Evolutionary conservation across 1,140 invertebrate genomes (phyloP).

Genomic region (Bombus soroeensis): DNA sequence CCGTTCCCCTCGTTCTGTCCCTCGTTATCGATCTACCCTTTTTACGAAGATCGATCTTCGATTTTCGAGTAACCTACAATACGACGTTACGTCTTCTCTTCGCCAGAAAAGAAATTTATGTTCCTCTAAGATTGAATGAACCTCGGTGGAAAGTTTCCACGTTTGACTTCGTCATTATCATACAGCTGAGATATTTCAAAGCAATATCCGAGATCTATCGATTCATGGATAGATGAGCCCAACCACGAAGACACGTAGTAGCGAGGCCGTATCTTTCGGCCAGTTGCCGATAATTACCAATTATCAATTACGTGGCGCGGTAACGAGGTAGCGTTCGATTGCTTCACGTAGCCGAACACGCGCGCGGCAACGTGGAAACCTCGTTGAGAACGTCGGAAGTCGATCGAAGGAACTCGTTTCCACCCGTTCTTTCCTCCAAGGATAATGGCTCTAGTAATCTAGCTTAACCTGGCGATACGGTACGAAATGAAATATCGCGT

Average conservation of each 20-base stretch:
- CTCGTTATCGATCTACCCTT: conserved; percentile 3
- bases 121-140: background rate
- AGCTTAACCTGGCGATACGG: conserved; percentile 44
- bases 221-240: background rate
- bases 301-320: conserved; percentile 53
- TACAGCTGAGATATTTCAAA: background rate
- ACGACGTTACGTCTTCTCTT: background rate
- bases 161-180: background rate
- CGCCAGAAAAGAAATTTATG: background rate
- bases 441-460: conserved; percentile 60
- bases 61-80: background rate
- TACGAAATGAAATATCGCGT: conserved; percentile 53
- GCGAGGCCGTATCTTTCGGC: conserved; percentile 30
- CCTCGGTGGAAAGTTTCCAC: background rate
- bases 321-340: conserved; percentile 59
- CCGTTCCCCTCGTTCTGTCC: background rate
- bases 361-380: conserved; percentile 43
- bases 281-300: conserved; percentile 57
- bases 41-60: background rate
- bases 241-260: conserved; percentile 30
- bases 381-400: conserved; percentile 51
- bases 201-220: background rate
- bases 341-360: conserved; percentile 33
- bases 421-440: conserved; percentile 45
- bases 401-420: conserved; percentile 49